Evolutionary conservation across 2,113 vertebrate genomes (phyloP).

Genomic region (Sula dactylatra): DNA sequence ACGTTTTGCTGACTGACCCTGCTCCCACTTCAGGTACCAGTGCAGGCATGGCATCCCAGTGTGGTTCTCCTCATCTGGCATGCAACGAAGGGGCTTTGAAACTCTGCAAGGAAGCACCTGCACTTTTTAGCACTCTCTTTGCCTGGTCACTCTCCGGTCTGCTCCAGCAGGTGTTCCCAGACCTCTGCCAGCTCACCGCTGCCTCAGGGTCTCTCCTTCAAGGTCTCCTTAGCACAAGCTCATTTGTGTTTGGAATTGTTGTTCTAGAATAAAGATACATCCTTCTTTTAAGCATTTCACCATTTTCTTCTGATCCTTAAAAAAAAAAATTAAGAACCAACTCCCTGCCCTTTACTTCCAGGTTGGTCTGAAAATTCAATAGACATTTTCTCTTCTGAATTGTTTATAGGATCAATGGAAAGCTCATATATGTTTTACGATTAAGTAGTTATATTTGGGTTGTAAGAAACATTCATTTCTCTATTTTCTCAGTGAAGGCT

Average conservation of each 20-base stretch:
- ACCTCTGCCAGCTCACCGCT: background rate
- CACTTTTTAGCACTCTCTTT: background rate
- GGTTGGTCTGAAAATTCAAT: background rate
- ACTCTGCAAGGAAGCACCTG: background rate
- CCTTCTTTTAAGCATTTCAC: background rate
- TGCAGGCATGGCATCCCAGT: background rate
- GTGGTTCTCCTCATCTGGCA: background rate
- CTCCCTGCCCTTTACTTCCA: background rate
- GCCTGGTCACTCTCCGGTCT: background rate
- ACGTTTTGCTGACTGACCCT: fast-evolving
- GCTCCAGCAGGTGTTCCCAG: background rate
- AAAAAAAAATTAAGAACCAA: background rate
- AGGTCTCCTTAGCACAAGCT: background rate
- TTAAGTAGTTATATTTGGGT: background rate
- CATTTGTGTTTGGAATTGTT: background rate
- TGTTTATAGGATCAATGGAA: background rate
- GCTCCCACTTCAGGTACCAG: background rate
- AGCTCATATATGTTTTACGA: background rate
- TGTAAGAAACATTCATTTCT: background rate
- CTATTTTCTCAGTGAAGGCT: background rate
- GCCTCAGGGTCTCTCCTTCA: background rate
- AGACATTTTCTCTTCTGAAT: background rate
- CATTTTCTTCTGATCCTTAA: background rate
- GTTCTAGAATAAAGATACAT: background rate
- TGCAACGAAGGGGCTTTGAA: background rate